Base-by-base conservation (phyloP, 2,888 invertebrate genomes). In the Plagiodera versicolora region DNA sequence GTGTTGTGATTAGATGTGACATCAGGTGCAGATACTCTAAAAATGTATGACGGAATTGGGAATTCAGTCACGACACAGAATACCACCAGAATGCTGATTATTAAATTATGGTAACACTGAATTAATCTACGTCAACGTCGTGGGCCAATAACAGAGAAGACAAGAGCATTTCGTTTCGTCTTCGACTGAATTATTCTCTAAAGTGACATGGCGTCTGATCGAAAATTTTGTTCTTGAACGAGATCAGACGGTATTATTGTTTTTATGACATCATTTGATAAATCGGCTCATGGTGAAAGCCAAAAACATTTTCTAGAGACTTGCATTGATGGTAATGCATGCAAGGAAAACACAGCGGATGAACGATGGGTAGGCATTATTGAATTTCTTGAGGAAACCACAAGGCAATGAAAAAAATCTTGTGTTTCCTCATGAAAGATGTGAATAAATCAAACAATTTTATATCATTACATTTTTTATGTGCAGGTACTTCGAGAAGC, bases 281-380 rank as follows among this genome's bases (percentile, higher is more conserved):
- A 83, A 84, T 83, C 85, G 86, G 87, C 87, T 88, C 86, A 83
- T 84, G 85, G 84, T 85, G 86, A 84, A 86, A 87, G 87, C 88
- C 88, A 86, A 86, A 86, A 86, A 86, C 84, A 85, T 87, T 86
- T 85, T 80, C 80, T 84, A 89, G 89, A 88, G 82, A 87, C 86
- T 88, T 89, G 90, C 91, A 91, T 92, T 92, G 90, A 95, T 95
- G 95, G 95, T 95, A 95, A 96, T 96, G 95, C 95, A 96, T 95
- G 95, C 95, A 90, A 95, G 95, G 93, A 95, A 96, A 95, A 92
- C 94, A 86, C 95, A 94, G 89, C 94, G 95, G 90, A 92, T 95
- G 89, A 94, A 92, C 90, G 95, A 96, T 95, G 95, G 95, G 95
- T 95, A 94, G 85, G 88, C 79, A 79, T 77, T 76, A 60, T 61